Base-by-base conservation (phyloP, 2,797 vertebrate species). In the Clarias platycephalus region DNA sequence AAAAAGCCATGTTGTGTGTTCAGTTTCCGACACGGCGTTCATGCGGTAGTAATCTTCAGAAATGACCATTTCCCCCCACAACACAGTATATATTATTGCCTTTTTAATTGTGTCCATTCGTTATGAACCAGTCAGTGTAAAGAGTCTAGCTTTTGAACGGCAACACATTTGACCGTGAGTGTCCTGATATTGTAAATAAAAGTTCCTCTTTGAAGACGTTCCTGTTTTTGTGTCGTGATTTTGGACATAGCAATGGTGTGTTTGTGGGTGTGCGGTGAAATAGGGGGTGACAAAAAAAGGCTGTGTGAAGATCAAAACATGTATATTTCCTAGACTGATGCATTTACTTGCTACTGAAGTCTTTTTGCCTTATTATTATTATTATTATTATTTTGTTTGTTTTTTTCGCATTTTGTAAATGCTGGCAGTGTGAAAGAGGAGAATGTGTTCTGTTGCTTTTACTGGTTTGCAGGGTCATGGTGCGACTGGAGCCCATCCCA, bases 171-270 rank as follows among this genome's bases (percentile, higher is more conserved):
- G 64, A 83, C 89, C 40, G 87, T 85, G 86, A 89, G 87, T 90
- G 85, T 86, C 79, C 74, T 87, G 85, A 82, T 89, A 62, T 83
- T 91, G 89, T 90, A 90, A 92, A 92, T 92, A 91, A 92, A 91
- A 81, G 31, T 83, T 84, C 70, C n/a, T 67, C 31, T 79, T 20
- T 84, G 62, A 62, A 74, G 76, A 62, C 1, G 40, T 28, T 40
- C 12, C 13, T 62, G 10, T 34, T 55, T 71, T 22, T 81, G 7
- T 20, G 81, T 74, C 7, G 24, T 28, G 5, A 26, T 63, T 24
- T 55, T 49, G 18, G 15, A 57, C 26, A 31, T 12, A n/a, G 68
- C 44, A 40, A 49, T 22, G 72, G 28, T 55, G 49, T 28, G 55
- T 16, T 55, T 40, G 2, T 60, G 28, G 4, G 58, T 44, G 58